These are phyloP conservation scores for Cuniculus paca DNA, from an alignment of 2,797 vertebrate species.

Conservation along the genomic window DNA sequence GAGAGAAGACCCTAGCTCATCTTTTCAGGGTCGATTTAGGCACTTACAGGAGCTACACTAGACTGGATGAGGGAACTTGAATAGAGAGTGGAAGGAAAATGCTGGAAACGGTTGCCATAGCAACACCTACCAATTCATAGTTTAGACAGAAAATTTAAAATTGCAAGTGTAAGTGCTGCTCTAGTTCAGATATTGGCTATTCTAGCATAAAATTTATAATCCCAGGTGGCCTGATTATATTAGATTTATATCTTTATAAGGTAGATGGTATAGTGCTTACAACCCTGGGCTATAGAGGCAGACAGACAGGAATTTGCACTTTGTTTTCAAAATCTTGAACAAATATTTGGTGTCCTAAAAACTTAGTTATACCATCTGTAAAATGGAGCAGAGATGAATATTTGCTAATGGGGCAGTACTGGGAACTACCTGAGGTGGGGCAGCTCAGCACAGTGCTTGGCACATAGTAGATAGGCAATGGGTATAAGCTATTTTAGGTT, in stretches of 20 bases:
- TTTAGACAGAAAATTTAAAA: not conserved
- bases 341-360: not conserved
- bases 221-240: not conserved
- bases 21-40: not conserved
- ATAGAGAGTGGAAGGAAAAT: not conserved
- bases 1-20: not conserved
- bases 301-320: not conserved
- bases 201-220: not conserved
- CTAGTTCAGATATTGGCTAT: not conserved
- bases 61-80: not conserved
- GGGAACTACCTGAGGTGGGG: not conserved
- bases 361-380: conserved; percentile 3
- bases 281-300: not conserved
- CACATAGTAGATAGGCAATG: not conserved
- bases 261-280: not conserved
- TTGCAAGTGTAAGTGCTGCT: not conserved
- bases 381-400: not conserved
- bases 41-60: not conserved
- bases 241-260: not conserved
- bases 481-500: not conserved
- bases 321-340: not conserved
- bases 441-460: not conserved
- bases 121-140: not conserved
- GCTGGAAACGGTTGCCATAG: not conserved
- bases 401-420: not conserved